phyloP scores from a whole-genome alignment of 2,113 vertebrate genomes.

The Mesitornis unicolor region DNA sequence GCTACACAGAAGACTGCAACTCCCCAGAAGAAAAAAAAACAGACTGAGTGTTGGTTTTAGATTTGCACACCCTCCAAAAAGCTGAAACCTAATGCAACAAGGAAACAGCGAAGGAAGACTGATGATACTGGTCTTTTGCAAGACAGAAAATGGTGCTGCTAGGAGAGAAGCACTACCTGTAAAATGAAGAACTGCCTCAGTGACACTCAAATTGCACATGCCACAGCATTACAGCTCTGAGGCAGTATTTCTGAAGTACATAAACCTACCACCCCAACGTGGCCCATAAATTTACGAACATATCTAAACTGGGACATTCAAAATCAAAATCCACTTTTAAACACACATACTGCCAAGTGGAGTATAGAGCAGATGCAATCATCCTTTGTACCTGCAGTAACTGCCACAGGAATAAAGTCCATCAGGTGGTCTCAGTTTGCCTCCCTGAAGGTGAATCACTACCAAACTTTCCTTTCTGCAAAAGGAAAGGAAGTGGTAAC shows the following conservation, averaged over 20 bases:
- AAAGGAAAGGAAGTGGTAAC: background rate
- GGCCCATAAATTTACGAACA: rapidly evolving
- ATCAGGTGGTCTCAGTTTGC: background rate
- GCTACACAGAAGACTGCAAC: background rate
- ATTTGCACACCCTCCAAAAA: background rate
- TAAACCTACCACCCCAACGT: background rate
- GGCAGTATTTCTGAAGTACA: background rate
- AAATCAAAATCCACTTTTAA: background rate
- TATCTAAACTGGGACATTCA: background rate
- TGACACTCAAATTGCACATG: background rate
- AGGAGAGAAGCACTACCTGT: background rate
- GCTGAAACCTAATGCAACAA: background rate
- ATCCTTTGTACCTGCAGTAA: background rate
- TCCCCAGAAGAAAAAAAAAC: background rate
- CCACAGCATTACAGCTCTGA: background rate
- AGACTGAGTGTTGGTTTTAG: background rate
- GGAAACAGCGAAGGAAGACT: background rate
- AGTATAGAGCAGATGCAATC: background rate
- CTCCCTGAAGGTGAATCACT: background rate
- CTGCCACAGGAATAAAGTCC: background rate
- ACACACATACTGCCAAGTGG: background rate
- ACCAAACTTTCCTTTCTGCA: background rate
- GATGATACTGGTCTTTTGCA: background rate
- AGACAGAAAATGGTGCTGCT: background rate
- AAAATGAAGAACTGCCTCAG: background rate